Percentiles rank a stretch among this genome's conserved stretches.
phyloP scores from a whole-genome alignment of 2,888 invertebrate genomes.

The Philopedon plagiatum region DNA sequence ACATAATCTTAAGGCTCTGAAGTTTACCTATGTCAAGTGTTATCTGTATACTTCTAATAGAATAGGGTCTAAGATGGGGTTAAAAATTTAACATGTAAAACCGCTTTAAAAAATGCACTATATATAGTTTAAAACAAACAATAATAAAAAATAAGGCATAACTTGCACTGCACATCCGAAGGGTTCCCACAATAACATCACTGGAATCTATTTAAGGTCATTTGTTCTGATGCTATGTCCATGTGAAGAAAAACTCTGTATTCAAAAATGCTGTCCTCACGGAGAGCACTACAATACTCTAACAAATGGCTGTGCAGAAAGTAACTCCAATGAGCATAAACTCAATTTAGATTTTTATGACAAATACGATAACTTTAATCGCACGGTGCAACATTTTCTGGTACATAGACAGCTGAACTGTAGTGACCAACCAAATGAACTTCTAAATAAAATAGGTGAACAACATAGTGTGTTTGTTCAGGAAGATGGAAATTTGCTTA shows the following conservation, averaged over 20 bases:
- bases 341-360: not conserved
- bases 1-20: no score
- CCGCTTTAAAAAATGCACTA: no score
- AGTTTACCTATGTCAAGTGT: no score
- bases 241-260: slow-evolving; percentile 46
- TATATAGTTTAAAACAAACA: no score
- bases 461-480: slow-evolving; percentile 27
- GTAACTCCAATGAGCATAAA: not conserved
- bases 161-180: no score
- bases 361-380: not conserved
- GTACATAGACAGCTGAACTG: slow-evolving; percentile 35
- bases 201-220: slow-evolving; percentile 12
- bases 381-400: slow-evolving; percentile 21
- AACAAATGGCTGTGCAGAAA: slow-evolving; percentile 9
- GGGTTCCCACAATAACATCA: no score
- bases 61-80: no score
- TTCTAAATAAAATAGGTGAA: slow-evolving; percentile 26
- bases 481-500: slow-evolving; percentile 41
- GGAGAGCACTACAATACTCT: slow-evolving; percentile 44
- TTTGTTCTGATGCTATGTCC: slow-evolving; percentile 44
- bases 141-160: no score
- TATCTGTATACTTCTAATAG: no score
- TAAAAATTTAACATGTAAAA: no score
- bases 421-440: slow-evolving; percentile 8
- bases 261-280: slow-evolving; percentile 51